phyloP scores from a whole-genome alignment of 2,113 vertebrate species.

The Lampris megalopsis region DNA sequence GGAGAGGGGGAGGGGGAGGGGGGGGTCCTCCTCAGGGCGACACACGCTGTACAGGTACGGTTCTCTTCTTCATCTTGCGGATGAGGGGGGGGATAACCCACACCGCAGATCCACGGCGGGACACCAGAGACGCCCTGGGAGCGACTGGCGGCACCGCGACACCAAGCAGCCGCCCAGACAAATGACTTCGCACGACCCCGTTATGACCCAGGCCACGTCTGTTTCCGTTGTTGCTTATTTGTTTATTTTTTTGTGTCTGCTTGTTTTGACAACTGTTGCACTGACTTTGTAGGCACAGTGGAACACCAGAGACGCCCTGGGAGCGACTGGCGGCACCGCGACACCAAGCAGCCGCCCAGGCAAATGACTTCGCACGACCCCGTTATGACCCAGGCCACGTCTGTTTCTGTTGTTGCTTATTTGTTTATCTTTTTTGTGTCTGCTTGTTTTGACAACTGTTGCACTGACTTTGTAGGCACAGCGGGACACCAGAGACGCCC shows the following conservation, averaged over 20 bases:
- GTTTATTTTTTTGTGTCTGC: too few species aligned
- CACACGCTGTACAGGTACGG: conserved; percentile 2
- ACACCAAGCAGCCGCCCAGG: background rate
- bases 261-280: background rate
- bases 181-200: too few species aligned
- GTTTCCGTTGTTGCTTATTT: too few species aligned
- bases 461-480: too few species aligned
- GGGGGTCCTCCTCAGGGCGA: conserved; percentile 3
- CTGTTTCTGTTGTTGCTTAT: background rate
- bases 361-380: background rate
- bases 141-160: too few species aligned
- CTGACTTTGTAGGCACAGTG: background rate
- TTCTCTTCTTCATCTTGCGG: conserved; percentile 9
- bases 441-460: too few species aligned
- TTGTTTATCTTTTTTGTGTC: too few species aligned
- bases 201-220: too few species aligned
- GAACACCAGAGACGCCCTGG: background rate
- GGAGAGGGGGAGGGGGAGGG: background rate
- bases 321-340: background rate
- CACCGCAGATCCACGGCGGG: too few species aligned
- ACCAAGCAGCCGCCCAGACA: too few species aligned
- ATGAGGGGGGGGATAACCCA: background rate
- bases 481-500: too few species aligned
- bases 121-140: too few species aligned
- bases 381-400: background rate